Percentiles rank a stretch among this genome's conserved stretches.
Conservation (phyloP, 2,797 vertebrate genomes). For the Buphagus erythrorhynchus region DNA sequence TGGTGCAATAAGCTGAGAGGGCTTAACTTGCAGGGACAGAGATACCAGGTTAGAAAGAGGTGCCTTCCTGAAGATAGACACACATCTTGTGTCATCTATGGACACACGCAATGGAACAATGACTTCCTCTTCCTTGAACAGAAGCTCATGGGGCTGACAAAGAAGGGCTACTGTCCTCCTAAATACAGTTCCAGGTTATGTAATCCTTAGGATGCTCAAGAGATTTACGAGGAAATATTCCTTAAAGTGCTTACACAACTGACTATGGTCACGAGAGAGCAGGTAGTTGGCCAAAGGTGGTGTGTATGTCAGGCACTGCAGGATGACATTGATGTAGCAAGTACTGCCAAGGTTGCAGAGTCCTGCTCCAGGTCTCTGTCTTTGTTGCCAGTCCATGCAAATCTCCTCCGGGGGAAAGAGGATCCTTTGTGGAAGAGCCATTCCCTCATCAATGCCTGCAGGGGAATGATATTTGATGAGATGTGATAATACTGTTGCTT, state of each 20-base stretch:
- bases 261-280: not conserved
- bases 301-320: constrained; percentile 94
- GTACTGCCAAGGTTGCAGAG: constrained; percentile 94
- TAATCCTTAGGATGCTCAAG: not conserved
- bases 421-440: not conserved
- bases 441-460: not conserved
- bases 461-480: not conserved
- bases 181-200: not conserved
- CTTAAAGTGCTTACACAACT: not conserved
- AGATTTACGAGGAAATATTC: not conserved
- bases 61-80: not conserved
- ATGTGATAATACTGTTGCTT: not conserved
- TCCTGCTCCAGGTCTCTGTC: constrained; percentile 85
- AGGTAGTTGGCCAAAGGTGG: constrained; percentile 86
- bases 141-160: not conserved
- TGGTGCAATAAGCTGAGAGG: not conserved
- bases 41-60: not conserved
- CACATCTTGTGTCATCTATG: not conserved
- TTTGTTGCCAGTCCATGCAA: not conserved
- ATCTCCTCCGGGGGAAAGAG: not conserved
- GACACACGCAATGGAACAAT: not conserved
- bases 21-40: not conserved
- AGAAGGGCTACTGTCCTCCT: not conserved
- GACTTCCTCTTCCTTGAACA: not conserved
- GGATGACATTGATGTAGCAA: constrained; percentile 91